phyloP scores from a whole-genome alignment of 2,797 vertebrate genomes.

The Bovichtus diacanthus region DNA sequence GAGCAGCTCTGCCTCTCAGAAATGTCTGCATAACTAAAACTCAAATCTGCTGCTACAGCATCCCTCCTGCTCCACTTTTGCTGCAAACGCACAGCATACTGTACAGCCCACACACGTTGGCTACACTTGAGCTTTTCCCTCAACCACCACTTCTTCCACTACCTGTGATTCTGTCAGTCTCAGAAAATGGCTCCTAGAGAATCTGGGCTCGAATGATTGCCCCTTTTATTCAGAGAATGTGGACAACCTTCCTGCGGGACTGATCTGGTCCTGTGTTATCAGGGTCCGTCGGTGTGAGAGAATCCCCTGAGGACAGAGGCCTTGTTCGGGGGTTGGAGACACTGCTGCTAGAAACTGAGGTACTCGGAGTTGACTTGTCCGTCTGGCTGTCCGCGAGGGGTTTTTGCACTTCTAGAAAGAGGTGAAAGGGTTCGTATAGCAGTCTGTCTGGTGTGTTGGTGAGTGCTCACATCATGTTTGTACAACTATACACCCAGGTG shows the following conservation, averaged over 20 bases:
- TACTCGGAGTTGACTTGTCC: conserved; percentile 77
- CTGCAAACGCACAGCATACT: conserved; percentile 47
- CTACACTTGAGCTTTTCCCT: conserved; percentile 60
- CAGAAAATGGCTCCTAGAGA: conserved; percentile 63
- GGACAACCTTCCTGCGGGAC: conserved; percentile 47
- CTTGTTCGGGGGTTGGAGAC: conserved; percentile 62
- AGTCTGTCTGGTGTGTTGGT: conserved; percentile 52
- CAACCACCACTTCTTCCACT: conserved; percentile 14
- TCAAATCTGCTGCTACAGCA: conserved; percentile 74
- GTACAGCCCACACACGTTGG: conserved; percentile 60
- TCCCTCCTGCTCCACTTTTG: conserved; percentile 36
- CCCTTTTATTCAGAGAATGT: conserved; percentile 40
- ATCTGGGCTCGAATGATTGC: conserved; percentile 44
- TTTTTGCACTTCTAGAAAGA: conserved; percentile 69
- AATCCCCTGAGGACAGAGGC: conserved; percentile 80
- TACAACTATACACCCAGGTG: conserved; percentile 48
- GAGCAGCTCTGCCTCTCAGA: conserved; percentile 62
- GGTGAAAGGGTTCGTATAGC: conserved; percentile 56
- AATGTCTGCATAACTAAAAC: conserved; percentile 66
- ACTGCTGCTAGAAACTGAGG: conserved; percentile 80
- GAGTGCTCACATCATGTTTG: conserved; percentile 49
- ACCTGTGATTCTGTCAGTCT: conserved; percentile 29
- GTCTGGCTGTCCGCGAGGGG: conserved; percentile 57
- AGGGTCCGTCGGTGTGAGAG: conserved; percentile 50
- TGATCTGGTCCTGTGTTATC: conserved; percentile 45